Evolutionary conservation across 1,140 invertebrate species (phyloP).

Genomic region (Papilio polytes): DNA sequence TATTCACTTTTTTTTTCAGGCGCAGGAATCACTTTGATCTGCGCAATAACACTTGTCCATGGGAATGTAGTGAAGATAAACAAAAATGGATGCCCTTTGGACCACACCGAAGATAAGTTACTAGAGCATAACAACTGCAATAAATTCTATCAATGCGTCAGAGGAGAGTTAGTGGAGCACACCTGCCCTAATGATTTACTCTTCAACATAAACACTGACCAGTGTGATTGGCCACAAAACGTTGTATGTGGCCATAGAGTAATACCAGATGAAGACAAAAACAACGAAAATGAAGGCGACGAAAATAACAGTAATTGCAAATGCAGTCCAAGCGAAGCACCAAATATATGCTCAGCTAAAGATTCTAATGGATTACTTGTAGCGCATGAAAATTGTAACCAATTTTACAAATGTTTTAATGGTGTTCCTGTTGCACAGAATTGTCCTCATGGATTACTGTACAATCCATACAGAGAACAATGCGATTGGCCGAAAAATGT

Average conservation of each 20-base stretch:
- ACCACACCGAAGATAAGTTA: constrained; percentile 31
- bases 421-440: constrained; percentile 43
- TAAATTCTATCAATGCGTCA: constrained; percentile 61
- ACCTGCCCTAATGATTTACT: constrained; percentile 50
- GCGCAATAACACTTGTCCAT: constrained; percentile 52
- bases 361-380: constrained; percentile 51
- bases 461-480: constrained; percentile 46
- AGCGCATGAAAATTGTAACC: constrained; percentile 60
- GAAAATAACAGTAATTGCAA: constrained; percentile 11
- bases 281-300: constrained; percentile 10
- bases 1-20: constrained; percentile 58
- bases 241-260: constrained; percentile 71
- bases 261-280: constrained; percentile 26
- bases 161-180: constrained; percentile 49
- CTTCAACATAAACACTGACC: constrained; percentile 49
- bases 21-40: constrained; percentile 56
- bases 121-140: constrained; percentile 57
- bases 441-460: constrained; percentile 47
- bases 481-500: constrained; percentile 83
- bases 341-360: constrained; percentile 48
- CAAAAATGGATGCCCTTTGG: constrained; percentile 38
- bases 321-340: constrained; percentile 40
- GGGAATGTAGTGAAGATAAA: constrained; percentile 46
- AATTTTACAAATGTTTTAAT: constrained; percentile 57
- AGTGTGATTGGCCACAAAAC: constrained; percentile 76